Base-by-base conservation (phyloP, 2,113 vertebrate species). In the Solea solea region DNA sequence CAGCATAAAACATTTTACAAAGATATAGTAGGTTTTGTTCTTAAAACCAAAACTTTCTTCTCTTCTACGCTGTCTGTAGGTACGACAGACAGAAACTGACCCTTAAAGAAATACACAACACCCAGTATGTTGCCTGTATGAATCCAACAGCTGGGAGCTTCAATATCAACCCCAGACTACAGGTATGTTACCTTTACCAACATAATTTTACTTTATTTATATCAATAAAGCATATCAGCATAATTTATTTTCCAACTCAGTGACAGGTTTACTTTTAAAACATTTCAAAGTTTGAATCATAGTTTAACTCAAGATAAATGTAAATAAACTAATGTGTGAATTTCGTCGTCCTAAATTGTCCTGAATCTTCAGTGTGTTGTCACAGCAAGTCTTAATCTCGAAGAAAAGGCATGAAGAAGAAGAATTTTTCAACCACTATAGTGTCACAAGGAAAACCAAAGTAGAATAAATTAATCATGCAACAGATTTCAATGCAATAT, bases 81-180 rank as follows among this genome's bases (percentile, higher is more conserved):
- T 96, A 95, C 62, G 93, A 94, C 72, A 93, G 92, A 57, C 91
- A 95, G 67, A 97, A 95, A 60, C 67, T 92, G 86, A 88, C 71
- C 66, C 77, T 95, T 51, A 95, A 95, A 86, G 93, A 96, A 91
- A 88, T 96, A 70, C 76, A 90, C 74, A 90, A 88, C 54, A 96
- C 93, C 40, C 94, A 95, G 60, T 95, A 93, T 67, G 75, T 95
- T 48, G 85, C 92, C 58, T 96, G 91, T 80, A 94, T 95, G 93
- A 97, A 96, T 78, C 93, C 93, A 65, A 88, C 82, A 21, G 88
- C 93, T 80, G 95, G 95, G 49, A 95, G 90, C 74, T 97, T 95
- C 72, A 87, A 81, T 3, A 77, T 95, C 81, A 95, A 93, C 64
- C 91, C 93, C n/a, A 90, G 94, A 58, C 90, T 97, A 3, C 95